Conservation (phyloP, 1,140 invertebrate genomes). For the Drosophila willistoni region DNA sequence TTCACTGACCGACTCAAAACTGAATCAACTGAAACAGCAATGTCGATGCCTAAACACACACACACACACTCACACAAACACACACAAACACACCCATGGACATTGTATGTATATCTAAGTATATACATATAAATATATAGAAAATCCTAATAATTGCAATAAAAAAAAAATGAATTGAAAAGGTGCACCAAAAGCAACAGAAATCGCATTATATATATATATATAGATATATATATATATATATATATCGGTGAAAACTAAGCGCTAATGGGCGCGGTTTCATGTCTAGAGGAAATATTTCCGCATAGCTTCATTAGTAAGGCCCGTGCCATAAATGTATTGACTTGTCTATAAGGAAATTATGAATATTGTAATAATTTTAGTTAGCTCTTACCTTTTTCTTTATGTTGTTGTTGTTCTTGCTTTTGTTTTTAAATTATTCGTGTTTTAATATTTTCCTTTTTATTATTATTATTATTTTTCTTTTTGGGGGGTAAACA, state of each 20-base stretch:
- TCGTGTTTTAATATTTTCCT: neutral
- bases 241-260: slow-evolving; percentile 44
- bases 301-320: slow-evolving; percentile 61
- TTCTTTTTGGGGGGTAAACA: slow-evolving; percentile 29
- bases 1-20: slow-evolving; percentile 45
- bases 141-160: neutral
- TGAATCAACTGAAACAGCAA: slow-evolving; percentile 30
- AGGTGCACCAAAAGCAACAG: slow-evolving; percentile 47
- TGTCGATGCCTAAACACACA: too few relatives aligned
- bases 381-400: neutral
- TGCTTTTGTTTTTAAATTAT: slow-evolving; percentile 13
- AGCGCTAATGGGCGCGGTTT: slow-evolving; percentile 62
- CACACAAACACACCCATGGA: slow-evolving; percentile 17
- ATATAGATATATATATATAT: slow-evolving; percentile 1
- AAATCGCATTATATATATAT: slow-evolving; percentile 13
- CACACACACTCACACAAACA: neutral
- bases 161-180: neutral
- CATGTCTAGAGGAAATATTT: slow-evolving; percentile 61
- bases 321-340: slow-evolving; percentile 29
- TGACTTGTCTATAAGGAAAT: slow-evolving; percentile 3
- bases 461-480: slow-evolving; percentile 6
- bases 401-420: neutral
- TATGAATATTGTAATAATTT: slow-evolving; percentile 10
- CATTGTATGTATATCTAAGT: too few relatives aligned
- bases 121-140: slow-evolving; percentile 17